Evolutionary conservation across 2,113 vertebrate species (phyloP), one percentile per base, ranked within the genome.

Genomic region (Grus americana): DNA sequence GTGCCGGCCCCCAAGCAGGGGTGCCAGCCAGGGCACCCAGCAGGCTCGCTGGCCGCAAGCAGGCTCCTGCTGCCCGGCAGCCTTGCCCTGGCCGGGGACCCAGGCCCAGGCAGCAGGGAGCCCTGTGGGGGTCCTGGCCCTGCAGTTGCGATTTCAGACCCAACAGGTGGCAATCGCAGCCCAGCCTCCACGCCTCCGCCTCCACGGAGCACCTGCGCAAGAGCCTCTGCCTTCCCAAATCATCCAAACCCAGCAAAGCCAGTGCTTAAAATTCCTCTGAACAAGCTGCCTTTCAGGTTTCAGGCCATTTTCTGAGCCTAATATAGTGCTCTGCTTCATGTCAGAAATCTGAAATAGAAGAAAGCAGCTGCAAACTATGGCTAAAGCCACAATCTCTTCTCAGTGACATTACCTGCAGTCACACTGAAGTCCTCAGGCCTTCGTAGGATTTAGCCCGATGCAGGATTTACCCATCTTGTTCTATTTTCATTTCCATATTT

Each of bases 81-180:
- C 54, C 16, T 76, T 6, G 2, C 9, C 27, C 18, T 1, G 0
- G 29, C 34, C 2, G 1, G 3, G 19, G 9, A 6, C 32, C 5
- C 32, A 5, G 46, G 15, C 22, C 40, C 0, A 1, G 54, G 24
- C 62, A 36, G 10, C 5, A 49, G 44, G 12, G 23, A 6, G 17
- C 42, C 32, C 29, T 0, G 5, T 1, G 2, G 63, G 20, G 11
- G 17, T 72, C 52, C 61, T 2, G 10, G 47, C 38, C 57, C 68
- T 73, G 87, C 84, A 92, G 52, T 55, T 92, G 83, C 86, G 5
- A 7, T 82, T 67, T n/a, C 79, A 86, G 29, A 94, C 88, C 95
- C 95, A 90, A 96, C 63, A 95, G 93, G 82, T 86, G 91, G 91
- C 95, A 96, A 94, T 82, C 34, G 6, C 40, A 50, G 16, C 73